Base-by-base conservation (phyloP, 2,113 vertebrate genomes). In the Alexandromys fortis region DNA sequence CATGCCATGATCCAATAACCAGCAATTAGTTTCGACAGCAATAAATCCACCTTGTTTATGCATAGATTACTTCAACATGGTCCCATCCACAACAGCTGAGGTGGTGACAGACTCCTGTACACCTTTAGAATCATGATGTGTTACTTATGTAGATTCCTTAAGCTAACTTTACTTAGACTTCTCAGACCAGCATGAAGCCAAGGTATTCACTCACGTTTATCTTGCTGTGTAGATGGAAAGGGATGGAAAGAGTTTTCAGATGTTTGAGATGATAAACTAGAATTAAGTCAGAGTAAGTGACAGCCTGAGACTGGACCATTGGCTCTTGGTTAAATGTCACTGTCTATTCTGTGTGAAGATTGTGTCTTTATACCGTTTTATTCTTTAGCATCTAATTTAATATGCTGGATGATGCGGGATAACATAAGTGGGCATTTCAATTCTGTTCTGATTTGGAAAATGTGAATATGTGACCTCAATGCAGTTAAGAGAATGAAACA, bases 371-470 rank as follows among this genome's bases (percentile, higher is more conserved):
- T 28, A 2, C 0, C 73, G 0, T 19, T 45, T 88, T 58, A 14
- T 19, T 28, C 47, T 90, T 67, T 55, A 10, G 3, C 72, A 58
- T 68, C 13, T 89, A 76, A 91, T 28, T 55, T 70, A 86, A 79
- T 26, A 6, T 47, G 5, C 14, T 91, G 2, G 11, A 12, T 52
- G 14, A 68, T 77, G 85, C 7, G 89, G 11, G 52, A 55, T 7
- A 82, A 52, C 12, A 26, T 55, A 70, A 86, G 55, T 2, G 35
- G 17, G 21, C 10, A 76, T 22, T 87, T 77, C 38, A 17, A 38
- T 77, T 95, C 55, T 67, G 38, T 58, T 92, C 88, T 95, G 92
- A 55, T 76, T 73, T 89, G 35, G 22, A 33, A 81, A 91, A 73
- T 77, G 8, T 90, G 38, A 28, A 26, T 24, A 79, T 55, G 6